phyloP scores from a whole-genome alignment of 2,888 invertebrate species.

The Hesperia comma region DNA sequence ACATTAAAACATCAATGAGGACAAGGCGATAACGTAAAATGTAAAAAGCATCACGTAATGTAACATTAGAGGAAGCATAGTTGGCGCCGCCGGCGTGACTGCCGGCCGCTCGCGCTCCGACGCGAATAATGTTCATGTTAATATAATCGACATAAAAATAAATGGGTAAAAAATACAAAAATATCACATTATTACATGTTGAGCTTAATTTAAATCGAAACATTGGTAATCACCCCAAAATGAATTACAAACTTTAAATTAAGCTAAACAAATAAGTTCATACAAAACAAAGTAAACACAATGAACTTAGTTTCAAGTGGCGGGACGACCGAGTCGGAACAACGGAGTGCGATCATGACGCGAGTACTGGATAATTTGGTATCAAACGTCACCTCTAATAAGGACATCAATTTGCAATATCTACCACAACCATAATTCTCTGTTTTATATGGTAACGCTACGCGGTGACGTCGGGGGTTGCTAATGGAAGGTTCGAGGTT shows the following conservation, averaged over 20 bases:
- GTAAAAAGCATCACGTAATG: slow-evolving; percentile 71
- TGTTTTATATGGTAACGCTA: slow-evolving; percentile 74
- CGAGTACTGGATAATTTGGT: slow-evolving; percentile 51
- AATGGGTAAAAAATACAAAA: slow-evolving; percentile 78
- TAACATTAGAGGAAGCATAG: slow-evolving; percentile 79
- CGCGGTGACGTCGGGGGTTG: slow-evolving; percentile 56
- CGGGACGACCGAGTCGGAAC: slow-evolving; percentile 35
- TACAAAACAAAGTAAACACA: slow-evolving; percentile 51
- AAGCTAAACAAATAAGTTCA: slow-evolving; percentile 79
- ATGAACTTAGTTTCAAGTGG: slow-evolving; percentile 43
- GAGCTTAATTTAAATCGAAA: slow-evolving; percentile 81
- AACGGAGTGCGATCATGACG: slow-evolving; percentile 1
- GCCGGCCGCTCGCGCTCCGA: slow-evolving; percentile 48
- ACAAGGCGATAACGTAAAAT: slow-evolving; percentile 71
- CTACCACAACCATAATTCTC: slow-evolving; percentile 83
- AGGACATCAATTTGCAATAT: slow-evolving; percentile 78
- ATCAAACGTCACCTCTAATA: slow-evolving; percentile 66
- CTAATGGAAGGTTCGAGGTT: slow-evolving; percentile 57
- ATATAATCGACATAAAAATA: slow-evolving; percentile 67
- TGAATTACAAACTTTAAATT: slow-evolving; percentile 70
- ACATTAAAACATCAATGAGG: slow-evolving; percentile 62
- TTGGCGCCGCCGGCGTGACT: slow-evolving; percentile 48
- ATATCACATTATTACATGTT: slow-evolving; percentile 84
- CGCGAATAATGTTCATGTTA: slow-evolving; percentile 62
- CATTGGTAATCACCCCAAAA: slow-evolving; percentile 52